Base-by-base conservation (phyloP, 2,888 invertebrate species). In the Luperina nickerlii region DNA sequence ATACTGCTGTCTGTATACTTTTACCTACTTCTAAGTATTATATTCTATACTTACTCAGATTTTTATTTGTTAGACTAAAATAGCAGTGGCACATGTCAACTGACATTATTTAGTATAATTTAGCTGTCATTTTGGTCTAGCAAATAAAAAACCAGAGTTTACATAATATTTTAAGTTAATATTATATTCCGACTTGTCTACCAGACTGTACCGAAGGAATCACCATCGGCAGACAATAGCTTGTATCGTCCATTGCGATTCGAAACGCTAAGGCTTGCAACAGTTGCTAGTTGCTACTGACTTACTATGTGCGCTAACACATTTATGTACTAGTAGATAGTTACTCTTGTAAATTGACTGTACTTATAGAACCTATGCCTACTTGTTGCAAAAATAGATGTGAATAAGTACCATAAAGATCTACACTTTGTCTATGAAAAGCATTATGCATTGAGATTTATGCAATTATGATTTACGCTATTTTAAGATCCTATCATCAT, bases 171-270 rank as follows among this genome's bases (percentile, higher is more conserved):
- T 38, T 18, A 32, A 15, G 18, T 42, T 15, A 54, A 42, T 6
- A 38, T 38, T 38, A 6, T 71, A 32, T 54, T 83, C 3, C 6
- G 13, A 69, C 62, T 76, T 86, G 2, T 81, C 57, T 27, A n/a
- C 42, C 9, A 42, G 65, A 67, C 51, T 85, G 82, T 88, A 88
- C 79, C 57, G 8, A 70, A 80, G 79, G 79, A 86, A 79, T 81
- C 65, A 65, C 80, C 66, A 75, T 68, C 18, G 69, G 65, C 48
- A 78, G 67, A 88, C 87, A 87, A 87, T 87, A 76, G 89, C 72
- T 79, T 76, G 83, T 80, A 83, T 80, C 76, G 76, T 88, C 76
- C 75, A 79, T 79, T 69, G 71, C 77, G 69, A 81, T 87, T 86
- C 74, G 76, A 78, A 81, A 75, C 76, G 78, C 65, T 72, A 38